phyloP scores from a whole-genome alignment of 2,888 invertebrate genomes.

The Cosmia pyralina region DNA sequence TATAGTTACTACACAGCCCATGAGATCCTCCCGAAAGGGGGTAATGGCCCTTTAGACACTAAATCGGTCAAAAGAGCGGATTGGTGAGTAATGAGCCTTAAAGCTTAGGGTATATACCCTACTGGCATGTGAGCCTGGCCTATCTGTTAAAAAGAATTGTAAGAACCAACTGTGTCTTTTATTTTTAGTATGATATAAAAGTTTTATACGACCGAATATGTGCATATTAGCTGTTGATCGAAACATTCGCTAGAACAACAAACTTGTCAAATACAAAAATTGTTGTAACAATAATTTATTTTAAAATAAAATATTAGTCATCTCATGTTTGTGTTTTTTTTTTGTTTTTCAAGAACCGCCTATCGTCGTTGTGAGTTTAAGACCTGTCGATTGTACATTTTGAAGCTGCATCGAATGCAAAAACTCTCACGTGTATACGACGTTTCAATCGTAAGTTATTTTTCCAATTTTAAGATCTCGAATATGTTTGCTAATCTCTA shows the following conservation, averaged over 20 bases:
- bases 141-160: slow-evolving; percentile 32
- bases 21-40: slow-evolving; percentile 15
- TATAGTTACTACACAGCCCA: slow-evolving; percentile 40
- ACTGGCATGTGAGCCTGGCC: slow-evolving; percentile 14
- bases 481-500: no score
- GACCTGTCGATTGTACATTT: no score
- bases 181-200: slow-evolving; percentile 53
- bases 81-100: slow-evolving; percentile 15
- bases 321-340: slow-evolving; percentile 24
- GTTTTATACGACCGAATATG: slow-evolving; percentile 58
- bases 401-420: no score
- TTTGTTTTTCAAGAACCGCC: neutral
- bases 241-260: slow-evolving; percentile 57
- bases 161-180: slow-evolving; percentile 57
- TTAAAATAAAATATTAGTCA: slow-evolving; percentile 64
- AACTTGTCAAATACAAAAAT: slow-evolving; percentile 59
- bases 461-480: no score
- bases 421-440: no score
- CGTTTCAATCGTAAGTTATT: no score
- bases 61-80: slow-evolving; percentile 4
- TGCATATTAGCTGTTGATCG: slow-evolving; percentile 57
- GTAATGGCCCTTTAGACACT: slow-evolving; percentile 5
- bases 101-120: slow-evolving; percentile 8
- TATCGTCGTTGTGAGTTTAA: no score
- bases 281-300: slow-evolving; percentile 63